Conservation (phyloP, 2,888 invertebrate species). For the Ditula angustiorana region DNA sequence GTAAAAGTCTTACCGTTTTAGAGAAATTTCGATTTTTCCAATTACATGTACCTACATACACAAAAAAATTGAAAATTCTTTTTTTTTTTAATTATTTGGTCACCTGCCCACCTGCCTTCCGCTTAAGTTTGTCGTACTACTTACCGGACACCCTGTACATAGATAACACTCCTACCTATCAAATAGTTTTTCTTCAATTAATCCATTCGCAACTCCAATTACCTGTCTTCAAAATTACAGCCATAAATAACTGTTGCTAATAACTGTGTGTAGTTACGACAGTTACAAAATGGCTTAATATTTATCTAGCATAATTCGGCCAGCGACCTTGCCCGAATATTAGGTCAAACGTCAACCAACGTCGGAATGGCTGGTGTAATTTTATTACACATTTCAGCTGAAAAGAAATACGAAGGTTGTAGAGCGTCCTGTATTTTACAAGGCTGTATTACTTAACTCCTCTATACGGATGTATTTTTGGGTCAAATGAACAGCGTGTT, state of each 20-base stretch:
- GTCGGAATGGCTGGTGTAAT: conserved; percentile 5
- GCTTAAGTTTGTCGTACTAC: no score
- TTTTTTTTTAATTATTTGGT: no score
- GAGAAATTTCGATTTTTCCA: no score
- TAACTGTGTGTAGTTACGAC: conserved; percentile 2
- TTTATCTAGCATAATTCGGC: conserved; percentile 18
- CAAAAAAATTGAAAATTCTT: no score
- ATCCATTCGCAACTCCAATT: not conserved
- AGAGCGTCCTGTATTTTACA: not conserved
- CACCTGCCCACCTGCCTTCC: no score
- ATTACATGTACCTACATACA: no score
- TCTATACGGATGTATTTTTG: not conserved
- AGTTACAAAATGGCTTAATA: conserved; percentile 20
- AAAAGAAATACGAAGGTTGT: conserved; percentile 20
- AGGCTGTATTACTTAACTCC: not conserved
- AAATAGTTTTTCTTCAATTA: not conserved
- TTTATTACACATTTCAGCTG: conserved; percentile 15
- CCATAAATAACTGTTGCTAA: not conserved
- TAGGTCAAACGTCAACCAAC: conserved; percentile 12
- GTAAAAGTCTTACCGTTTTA: no score
- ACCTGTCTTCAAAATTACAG: not conserved
- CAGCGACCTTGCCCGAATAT: conserved; percentile 24
- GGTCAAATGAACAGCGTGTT: not conserved
- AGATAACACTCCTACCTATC: no score
- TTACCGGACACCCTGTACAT: no score